Base-by-base conservation (phyloP, 1,140 invertebrate species). In the Saccostrea glomerata region DNA sequence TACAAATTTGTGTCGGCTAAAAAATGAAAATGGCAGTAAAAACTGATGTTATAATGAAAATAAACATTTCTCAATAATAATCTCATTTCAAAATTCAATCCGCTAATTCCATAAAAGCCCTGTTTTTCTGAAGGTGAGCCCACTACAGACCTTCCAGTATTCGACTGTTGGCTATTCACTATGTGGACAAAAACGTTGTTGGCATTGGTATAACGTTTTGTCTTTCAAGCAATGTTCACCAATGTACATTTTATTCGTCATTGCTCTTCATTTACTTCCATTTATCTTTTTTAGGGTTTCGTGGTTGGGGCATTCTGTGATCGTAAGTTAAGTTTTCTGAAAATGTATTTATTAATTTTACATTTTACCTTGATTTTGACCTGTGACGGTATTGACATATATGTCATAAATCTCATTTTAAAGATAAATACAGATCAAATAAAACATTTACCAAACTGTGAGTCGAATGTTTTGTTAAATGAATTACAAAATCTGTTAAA, bases 361-460 rank as follows among this genome's bases (percentile, higher is more conserved):
- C 0, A 47, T 20, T 82, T 82, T 36, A 23, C 25, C 40, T 77
- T 77, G 9, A 77, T n/a, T 20, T 77, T 77, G 23, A 47, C 90
- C 15, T 92, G 90, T 77, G 82, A 89, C 91, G 89, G 91, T 92
- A 77, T 36, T 82, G 47, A 47, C 6, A 47, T 47, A 7, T 47
- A 0, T 47, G 47, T 47, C 9, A 47, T 47, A 2, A 47, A 47
- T 47, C 9, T 36, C 47, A 47, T 47, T 47, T 47, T 0, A 47
- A 47, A 47, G 47, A 47, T 7, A 47, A 7, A 47, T 36, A 3
- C 0, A 1, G 47, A 47, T 47, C 1, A 47, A 47, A 47, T 47
- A 47, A 7, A 47, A 47, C 47, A 47, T 47, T 47, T 3, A 3
- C 47, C 47, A 47, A 47, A 47, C 47, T 47, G 47, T 47, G 47